These are phyloP conservation scores for Rhaphigaster nebulosa DNA, from an alignment of 2,888 invertebrate species.

Conservation along the genomic window DNA sequence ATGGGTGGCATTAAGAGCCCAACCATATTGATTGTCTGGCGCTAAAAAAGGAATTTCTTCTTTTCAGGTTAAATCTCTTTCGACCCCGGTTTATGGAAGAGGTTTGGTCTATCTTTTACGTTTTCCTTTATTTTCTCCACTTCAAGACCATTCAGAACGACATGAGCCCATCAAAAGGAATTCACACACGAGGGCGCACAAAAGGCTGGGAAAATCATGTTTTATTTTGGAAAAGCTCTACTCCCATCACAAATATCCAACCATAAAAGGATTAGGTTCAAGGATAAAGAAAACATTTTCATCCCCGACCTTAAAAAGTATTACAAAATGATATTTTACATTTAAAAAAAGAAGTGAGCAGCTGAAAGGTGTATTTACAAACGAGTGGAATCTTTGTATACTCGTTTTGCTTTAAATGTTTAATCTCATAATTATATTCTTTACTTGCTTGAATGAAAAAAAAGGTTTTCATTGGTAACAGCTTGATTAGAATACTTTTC, in stretches of 20 bases:
- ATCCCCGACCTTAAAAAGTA: neutral
- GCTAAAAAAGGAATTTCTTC: conserved; percentile 1
- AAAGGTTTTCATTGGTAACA: no score
- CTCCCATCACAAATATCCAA: neutral
- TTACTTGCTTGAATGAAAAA: no score
- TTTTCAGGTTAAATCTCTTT: conserved; percentile 19
- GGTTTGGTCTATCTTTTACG: neutral
- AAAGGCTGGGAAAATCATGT: neutral
- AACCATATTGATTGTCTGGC: neutral
- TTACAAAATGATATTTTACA: neutral
- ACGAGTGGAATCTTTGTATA: no score
- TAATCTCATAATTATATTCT: no score
- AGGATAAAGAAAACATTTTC: neutral
- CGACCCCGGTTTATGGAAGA: neutral
- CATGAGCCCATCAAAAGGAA: conserved; percentile 41
- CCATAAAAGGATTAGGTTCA: conserved; percentile 6
- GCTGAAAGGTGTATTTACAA: neutral
- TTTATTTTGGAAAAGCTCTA: conserved; percentile 10
- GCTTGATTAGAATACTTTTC: no score
- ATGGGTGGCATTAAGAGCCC: neutral
- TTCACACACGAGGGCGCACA: neutral
- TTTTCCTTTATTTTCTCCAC: conserved; percentile 9
- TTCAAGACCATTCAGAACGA: neutral
- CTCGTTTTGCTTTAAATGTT: no score
- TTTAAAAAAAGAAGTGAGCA: neutral